phyloP scores from a whole-genome alignment of 2,113 vertebrate species.

The Rhineura floridana region DNA sequence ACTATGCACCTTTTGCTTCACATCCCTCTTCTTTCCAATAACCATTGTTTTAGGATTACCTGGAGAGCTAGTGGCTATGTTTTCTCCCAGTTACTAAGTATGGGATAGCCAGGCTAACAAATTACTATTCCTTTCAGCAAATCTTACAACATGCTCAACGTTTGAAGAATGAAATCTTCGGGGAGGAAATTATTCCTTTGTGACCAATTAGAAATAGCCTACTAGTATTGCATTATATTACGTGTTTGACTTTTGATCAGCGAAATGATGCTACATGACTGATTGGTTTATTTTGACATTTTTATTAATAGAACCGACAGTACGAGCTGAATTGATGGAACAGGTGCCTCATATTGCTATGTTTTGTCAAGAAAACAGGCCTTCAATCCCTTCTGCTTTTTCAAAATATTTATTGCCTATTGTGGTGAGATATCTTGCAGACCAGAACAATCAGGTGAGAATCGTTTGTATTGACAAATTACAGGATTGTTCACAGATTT shows the following conservation, averaged over 20 bases:
- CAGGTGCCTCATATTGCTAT: constrained; percentile 90
- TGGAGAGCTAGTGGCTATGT: neutral
- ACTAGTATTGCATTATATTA: neutral
- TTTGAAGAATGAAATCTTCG: neutral
- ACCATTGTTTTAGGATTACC: neutral
- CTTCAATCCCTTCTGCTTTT: constrained; percentile 87
- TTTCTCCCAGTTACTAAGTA: neutral
- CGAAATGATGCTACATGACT: neutral
- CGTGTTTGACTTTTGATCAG: neutral
- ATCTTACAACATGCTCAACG: neutral
- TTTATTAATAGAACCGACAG: constrained; percentile 81
- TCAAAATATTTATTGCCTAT: constrained; percentile 90
- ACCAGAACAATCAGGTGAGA: constrained; percentile 90
- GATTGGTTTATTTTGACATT: constrained; percentile 22
- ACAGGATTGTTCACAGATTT: neutral
- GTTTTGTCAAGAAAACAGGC: constrained; percentile 90
- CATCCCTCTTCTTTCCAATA: neutral
- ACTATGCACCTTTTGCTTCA: neutral
- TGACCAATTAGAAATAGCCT: neutral
- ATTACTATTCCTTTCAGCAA: neutral
- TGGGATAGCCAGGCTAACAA: neutral
- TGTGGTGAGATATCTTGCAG: constrained; percentile 87
- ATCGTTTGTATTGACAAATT: neutral
- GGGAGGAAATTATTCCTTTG: neutral
- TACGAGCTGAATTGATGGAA: constrained; percentile 90